Base-by-base conservation (phyloP, 2,113 vertebrate species). In the Pterophyllum scalare region DNA sequence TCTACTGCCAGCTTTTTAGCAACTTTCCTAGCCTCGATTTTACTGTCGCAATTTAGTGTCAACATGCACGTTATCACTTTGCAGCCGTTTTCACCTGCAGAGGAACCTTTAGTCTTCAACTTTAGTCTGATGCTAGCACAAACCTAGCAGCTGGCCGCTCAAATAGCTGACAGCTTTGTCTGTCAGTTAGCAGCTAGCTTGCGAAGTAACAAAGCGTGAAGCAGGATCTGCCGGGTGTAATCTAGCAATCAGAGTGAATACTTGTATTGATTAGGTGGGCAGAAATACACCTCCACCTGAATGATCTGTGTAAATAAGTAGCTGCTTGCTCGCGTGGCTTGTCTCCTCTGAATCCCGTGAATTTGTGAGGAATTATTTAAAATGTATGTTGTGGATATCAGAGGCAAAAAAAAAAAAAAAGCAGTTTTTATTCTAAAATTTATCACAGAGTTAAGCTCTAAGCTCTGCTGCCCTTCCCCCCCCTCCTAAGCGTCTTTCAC, bases 301-400 rank as follows among this genome's bases (percentile, higher is more conserved):
- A 72, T 12, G 6, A 26, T 72, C 40, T 52, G 26, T 72, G 65
- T 52, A 72, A 8, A 72, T 72, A 31, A 72, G 43, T 19, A 52
- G 26, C 43, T 72, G 65, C 28, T 80, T 77, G 59, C 60, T 46
- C 40, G 57, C 58, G 2, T 24, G 57, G 52, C 70, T 75, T 52
- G 82, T 76, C 75, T 65, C 57, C 64, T 22, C 61, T 9, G 83
- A 81, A 82, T 80, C 64, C 49, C 74, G 2, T 84, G 85, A 86
- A 86, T 84, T 80, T 82, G 15, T 65, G 75, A 86, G 56, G 43
- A 12, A 20, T 80, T 79, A 80, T 89, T 76, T 65, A 92, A 87
- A 80, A 86, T 84, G 49, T 57, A 82, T 28, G 1, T 6, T 2
- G 33, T n/a, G 9, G 83, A 65, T 60, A 52, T 56, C 74, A n/a